phyloP scores from a whole-genome alignment of 2,797 vertebrate genomes.

The Aldrovandia affinis region DNA sequence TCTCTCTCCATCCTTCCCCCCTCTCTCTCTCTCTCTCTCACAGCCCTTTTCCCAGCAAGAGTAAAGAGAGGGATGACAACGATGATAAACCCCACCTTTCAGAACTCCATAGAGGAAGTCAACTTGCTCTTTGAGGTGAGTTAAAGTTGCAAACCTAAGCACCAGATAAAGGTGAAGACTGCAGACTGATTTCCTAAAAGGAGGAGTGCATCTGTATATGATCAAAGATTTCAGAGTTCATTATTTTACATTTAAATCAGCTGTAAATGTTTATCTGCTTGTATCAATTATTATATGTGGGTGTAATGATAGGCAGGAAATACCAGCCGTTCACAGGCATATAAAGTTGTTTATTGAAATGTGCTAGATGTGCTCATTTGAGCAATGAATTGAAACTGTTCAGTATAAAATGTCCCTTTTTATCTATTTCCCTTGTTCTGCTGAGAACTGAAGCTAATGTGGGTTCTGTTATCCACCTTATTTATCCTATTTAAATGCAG shows the following conservation, averaged over 20 bases:
- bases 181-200: not conserved
- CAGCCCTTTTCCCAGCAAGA: conserved; percentile 87
- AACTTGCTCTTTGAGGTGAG: conserved; percentile 90
- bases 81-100: conserved; percentile 82
- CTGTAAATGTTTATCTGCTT: not conserved
- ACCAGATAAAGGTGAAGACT: not conserved
- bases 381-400: no score
- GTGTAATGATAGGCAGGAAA: not conserved
- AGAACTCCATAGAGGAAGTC: conserved; percentile 81
- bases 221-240: not conserved
- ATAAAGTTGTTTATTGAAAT: not conserved
- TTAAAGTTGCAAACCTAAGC: not conserved
- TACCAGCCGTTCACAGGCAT: not conserved
- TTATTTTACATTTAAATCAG: not conserved
- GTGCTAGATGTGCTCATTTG: not conserved
- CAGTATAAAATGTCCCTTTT: no score
- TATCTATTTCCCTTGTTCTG: no score
- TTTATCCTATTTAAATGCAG: not conserved
- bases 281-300: not conserved
- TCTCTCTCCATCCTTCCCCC: not conserved
- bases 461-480: not conserved
- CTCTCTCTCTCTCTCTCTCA: conserved; percentile 36
- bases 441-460: not conserved
- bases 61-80: conserved; percentile 78
- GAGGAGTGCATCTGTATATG: not conserved